phyloP scores from a whole-genome alignment of 37 sponge, comb jelly and placozoan genomes.

The Chondrosia reniformis region DNA sequence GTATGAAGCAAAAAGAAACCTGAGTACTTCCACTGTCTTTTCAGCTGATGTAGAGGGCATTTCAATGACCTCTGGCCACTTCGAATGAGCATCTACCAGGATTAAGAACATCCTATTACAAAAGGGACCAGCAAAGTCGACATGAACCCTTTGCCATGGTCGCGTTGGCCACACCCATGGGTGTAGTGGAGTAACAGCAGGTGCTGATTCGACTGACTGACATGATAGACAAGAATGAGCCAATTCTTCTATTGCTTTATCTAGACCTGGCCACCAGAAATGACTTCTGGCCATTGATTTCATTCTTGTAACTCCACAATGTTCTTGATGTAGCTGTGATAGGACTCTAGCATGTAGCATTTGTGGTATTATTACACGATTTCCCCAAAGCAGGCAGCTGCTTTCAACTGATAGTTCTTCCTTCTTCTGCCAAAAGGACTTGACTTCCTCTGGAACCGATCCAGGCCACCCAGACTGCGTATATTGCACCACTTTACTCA shows the following conservation, averaged over 20 bases:
- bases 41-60: background rate
- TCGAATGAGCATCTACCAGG: constrained; percentile 14
- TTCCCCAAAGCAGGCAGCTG: constrained; percentile 47
- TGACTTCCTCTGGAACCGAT: background rate
- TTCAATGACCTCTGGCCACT: constrained; percentile 9
- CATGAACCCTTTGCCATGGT: constrained; percentile 6
- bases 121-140: constrained; percentile 26
- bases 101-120: background rate
- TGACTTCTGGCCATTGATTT: constrained; percentile 28
- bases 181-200: background rate
- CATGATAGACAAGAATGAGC: constrained; percentile 3
- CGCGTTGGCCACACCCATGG: background rate
- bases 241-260: background rate
- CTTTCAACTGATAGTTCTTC: constrained; percentile 26
- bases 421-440: constrained; percentile 14
- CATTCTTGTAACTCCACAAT: constrained; percentile 23
- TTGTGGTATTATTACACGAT: constrained; percentile 28
- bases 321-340: background rate
- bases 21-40: constrained; percentile 8
- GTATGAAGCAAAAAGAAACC: constrained; percentile 4
- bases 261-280: constrained; percentile 36
- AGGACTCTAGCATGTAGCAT: background rate
- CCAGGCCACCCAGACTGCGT: constrained; percentile 23
- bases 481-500: constrained; percentile 24
- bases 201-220: background rate